These are phyloP conservation scores for Listronotus oregonensis DNA, from an alignment of 1,140 invertebrate species.

Conservation along the genomic window DNA sequence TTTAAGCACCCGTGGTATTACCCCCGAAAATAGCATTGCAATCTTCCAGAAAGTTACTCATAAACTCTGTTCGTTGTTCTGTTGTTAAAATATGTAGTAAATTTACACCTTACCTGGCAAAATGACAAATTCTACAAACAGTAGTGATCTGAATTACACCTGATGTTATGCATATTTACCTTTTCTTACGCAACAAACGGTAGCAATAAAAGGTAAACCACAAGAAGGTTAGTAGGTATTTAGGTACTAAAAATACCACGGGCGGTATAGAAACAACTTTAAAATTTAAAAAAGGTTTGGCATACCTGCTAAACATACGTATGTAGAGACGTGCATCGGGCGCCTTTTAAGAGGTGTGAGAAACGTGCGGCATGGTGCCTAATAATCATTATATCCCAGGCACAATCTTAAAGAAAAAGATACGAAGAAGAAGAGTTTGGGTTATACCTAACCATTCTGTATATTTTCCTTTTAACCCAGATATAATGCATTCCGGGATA, in stretches of 20 bases:
- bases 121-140: too few relatives aligned
- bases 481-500: neutral
- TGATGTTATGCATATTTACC: too few relatives aligned
- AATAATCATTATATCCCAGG: slow-evolving; percentile 7
- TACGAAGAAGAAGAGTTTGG: neutral
- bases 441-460: slow-evolving; percentile 5
- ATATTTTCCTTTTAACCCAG: slow-evolving; percentile 2
- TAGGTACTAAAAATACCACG: neutral
- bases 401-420: slow-evolving; percentile 8
- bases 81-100: too few relatives aligned
- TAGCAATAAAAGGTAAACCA: too few relatives aligned
- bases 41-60: too few relatives aligned
- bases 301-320: slow-evolving; percentile 18
- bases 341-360: slow-evolving; percentile 8
- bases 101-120: too few relatives aligned
- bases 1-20: too few relatives aligned
- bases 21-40: too few relatives aligned
- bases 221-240: too few relatives aligned
- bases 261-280: slow-evolving; percentile 1
- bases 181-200: too few relatives aligned
- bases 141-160: too few relatives aligned
- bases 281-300: slow-evolving; percentile 12
- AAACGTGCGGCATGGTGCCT: slow-evolving; percentile 14
- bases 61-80: too few relatives aligned
- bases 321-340: neutral